Conservation (phyloP, 1,140 invertebrate genomes). For the Bombus terrestris region DNA sequence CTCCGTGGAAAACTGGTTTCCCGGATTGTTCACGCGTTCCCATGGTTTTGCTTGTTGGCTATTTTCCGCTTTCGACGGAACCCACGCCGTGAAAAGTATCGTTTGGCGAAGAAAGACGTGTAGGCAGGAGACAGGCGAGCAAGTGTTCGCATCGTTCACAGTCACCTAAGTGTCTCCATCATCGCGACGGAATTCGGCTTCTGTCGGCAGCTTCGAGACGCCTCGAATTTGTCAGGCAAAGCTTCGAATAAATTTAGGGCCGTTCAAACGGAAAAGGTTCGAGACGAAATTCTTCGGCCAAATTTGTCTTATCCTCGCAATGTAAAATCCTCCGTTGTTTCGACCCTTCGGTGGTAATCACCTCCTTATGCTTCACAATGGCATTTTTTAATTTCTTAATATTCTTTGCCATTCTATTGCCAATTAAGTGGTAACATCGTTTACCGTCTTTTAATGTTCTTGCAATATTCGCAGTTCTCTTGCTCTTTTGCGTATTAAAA, state of each 20-base stretch:
- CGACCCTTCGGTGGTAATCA: background rate
- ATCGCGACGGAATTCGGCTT: constrained; percentile 46
- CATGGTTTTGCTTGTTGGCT: background rate
- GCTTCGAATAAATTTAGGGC: constrained; percentile 44
- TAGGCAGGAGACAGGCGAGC: constrained; percentile 13
- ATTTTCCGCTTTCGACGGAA: constrained; percentile 2
- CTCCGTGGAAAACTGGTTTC: constrained; percentile 1
- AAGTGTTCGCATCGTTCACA: constrained; percentile 46
- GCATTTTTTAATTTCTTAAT: no score
- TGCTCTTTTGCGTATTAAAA: background rate
- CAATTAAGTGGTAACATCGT: no score
- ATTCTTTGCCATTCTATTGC: no score
- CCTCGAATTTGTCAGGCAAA: constrained; percentile 53
- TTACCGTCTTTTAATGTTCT: no score
- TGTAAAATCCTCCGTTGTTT: background rate
- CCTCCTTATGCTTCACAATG: no score
- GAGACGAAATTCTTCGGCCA: background rate
- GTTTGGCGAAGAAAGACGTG: constrained; percentile 20
- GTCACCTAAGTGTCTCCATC: constrained; percentile 55
- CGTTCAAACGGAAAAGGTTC: background rate
- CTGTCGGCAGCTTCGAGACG: constrained; percentile 31
- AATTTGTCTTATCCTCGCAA: background rate
- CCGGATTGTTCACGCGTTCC: background rate
- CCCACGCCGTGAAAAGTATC: constrained; percentile 15
- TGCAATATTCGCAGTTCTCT: background rate